phyloP scores from a whole-genome alignment of 2,888 invertebrate species.

The Ligdia adustata region DNA sequence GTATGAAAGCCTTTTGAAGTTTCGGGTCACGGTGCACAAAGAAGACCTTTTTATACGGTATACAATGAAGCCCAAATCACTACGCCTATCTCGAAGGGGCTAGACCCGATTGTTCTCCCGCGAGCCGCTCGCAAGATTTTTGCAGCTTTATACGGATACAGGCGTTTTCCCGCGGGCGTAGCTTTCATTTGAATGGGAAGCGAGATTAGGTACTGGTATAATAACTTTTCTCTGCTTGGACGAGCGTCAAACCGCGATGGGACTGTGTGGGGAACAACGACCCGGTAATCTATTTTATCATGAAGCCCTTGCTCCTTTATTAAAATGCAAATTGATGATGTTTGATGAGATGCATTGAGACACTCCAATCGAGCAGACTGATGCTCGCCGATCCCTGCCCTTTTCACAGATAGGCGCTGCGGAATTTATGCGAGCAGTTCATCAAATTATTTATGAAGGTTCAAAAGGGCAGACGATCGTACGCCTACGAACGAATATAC shows the following conservation, averaged over 20 bases:
- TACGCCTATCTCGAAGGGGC: constrained; percentile 49
- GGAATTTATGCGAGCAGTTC: constrained; percentile 12
- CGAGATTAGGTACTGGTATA: too few species aligned
- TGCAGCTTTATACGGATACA: constrained; percentile 51
- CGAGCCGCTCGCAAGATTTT: constrained; percentile 49
- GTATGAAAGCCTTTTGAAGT: constrained; percentile 44
- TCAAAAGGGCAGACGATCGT: constrained; percentile 6
- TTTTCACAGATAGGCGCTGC: constrained; percentile 10
- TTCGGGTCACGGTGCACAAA: constrained; percentile 46
- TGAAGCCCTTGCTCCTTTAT: constrained; percentile 31
- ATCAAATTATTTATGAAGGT: constrained; percentile 22
- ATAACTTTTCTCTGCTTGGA: neutral
- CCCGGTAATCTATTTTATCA: constrained; percentile 29
- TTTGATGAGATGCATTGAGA: constrained; percentile 33
- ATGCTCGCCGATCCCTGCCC: constrained; percentile 15
- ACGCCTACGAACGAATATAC: neutral
- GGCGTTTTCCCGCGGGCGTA: constrained; percentile 37
- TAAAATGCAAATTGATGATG: constrained; percentile 34
- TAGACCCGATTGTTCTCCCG: constrained; percentile 51
- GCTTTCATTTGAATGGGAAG: too few species aligned
- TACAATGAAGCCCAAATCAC: constrained; percentile 56
- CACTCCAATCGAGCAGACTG: constrained; percentile 22
- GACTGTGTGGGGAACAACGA: constrained; percentile 35
- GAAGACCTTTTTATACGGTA: constrained; percentile 47
- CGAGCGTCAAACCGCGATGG: constrained; percentile 35